These are phyloP conservation scores for Malurus elegans DNA, from an alignment of 2,113 vertebrate genomes.

Conservation along the genomic window DNA sequence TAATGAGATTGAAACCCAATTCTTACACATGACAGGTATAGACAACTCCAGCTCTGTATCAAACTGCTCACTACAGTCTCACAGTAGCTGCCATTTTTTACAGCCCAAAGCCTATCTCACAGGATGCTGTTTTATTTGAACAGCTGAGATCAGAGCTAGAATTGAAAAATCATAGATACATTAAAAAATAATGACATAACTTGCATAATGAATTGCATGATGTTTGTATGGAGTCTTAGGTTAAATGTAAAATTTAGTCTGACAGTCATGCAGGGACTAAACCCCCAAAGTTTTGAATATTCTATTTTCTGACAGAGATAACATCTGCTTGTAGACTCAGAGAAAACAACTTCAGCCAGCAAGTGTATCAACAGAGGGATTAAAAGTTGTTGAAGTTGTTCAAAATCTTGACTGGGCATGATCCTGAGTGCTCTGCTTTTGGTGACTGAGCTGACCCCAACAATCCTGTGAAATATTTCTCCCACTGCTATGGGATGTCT, in stretches of 20 bases:
- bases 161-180: neutral
- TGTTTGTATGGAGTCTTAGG: neutral
- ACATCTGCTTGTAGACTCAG: neutral
- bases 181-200: neutral
- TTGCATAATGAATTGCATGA: neutral
- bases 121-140: neutral
- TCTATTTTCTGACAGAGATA: neutral
- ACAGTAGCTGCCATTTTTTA: neutral
- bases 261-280: neutral
- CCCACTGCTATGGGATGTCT: accelerated
- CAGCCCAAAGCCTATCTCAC: neutral
- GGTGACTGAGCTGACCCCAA: accelerated
- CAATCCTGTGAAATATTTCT: neutral
- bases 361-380: neutral
- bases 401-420: neutral
- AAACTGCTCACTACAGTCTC: neutral
- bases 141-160: neutral
- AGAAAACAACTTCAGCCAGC: neutral
- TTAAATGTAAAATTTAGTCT: neutral
- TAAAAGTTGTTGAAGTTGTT: neutral
- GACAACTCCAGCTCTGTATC: neutral
- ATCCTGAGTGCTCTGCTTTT: neutral
- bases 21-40: neutral
- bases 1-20: neutral
- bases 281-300: accelerated